A percentile compares a stretch with the other conserved stretches of the same genome.
These are phyloP conservation scores for Naja naja DNA, from an alignment of 2,113 vertebrate genomes.

Conservation along the genomic window DNA sequence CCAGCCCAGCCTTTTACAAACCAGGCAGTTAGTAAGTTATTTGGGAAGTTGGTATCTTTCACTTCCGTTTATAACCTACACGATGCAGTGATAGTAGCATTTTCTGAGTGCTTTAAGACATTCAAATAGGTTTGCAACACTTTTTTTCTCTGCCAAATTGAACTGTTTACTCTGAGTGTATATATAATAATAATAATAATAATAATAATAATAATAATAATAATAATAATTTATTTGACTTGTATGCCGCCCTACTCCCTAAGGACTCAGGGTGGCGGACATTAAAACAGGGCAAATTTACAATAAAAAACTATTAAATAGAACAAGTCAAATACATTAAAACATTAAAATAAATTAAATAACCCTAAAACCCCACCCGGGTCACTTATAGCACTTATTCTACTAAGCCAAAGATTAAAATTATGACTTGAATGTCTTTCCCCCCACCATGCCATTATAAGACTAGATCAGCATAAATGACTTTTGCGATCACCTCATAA, in stretches of 20 bases:
- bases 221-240: too few species aligned
- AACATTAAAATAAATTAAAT: too few species aligned
- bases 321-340: too few species aligned
- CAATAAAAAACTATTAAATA: too few species aligned
- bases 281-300: too few species aligned
- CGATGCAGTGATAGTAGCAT: neutral
- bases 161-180: neutral
- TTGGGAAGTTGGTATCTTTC: neutral
- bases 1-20: neutral
- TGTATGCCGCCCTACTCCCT: too few species aligned
- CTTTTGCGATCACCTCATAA: too few species aligned
- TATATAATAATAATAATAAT: too few species aligned
- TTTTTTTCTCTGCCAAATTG: neutral
- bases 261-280: too few species aligned
- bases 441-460: neutral
- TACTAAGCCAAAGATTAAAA: neutral
- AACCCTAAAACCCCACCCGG: too few species aligned
- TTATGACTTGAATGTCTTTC: neutral
- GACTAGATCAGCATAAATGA: neutral
- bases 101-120: neutral
- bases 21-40: neutral
- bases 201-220: too few species aligned
- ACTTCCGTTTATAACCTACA: neutral
- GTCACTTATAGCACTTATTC: neutral
- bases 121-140: neutral